A percentile compares a stretch with the other conserved stretches of the same genome.
Conservation (phyloP, 2,888 invertebrate species). For the Pyrocoelia pectoralis region DNA sequence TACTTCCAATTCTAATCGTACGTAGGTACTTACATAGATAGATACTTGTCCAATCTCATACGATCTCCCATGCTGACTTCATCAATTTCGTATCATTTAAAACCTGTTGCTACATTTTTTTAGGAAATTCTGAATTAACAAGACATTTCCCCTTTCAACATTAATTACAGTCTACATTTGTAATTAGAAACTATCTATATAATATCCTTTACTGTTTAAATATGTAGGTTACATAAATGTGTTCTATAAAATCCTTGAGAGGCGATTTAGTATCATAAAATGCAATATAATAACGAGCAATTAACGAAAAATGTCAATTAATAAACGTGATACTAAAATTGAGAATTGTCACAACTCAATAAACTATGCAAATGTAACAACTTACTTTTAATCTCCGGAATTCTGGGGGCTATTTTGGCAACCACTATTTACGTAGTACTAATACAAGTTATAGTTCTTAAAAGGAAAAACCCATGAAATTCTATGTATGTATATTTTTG, state of each 20-base stretch:
- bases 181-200: not conserved
- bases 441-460: too few species aligned
- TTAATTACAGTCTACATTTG: too few species aligned
- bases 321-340: too few species aligned
- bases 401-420: too few species aligned
- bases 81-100: conserved; percentile 1
- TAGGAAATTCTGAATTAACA: not conserved
- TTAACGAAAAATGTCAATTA: too few species aligned
- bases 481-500: too few species aligned
- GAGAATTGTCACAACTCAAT: too few species aligned
- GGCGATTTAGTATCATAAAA: not conserved
- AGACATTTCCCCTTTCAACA: not conserved
- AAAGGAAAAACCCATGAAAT: too few species aligned
- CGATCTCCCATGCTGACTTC: conserved; percentile 20
- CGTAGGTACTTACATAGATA: conserved; percentile 31
- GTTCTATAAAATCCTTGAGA: conserved; percentile 5
- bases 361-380: too few species aligned
- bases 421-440: too few species aligned
- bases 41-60: conserved; percentile 18
- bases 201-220: not conserved
- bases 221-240: not conserved
- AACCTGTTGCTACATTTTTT: not conserved
- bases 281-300: too few species aligned
- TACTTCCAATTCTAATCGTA: conserved; percentile 28
- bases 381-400: too few species aligned